Evolutionary conservation across 2,113 vertebrate genomes (phyloP).

Genomic region (Pangasianodon gigas): DNA sequence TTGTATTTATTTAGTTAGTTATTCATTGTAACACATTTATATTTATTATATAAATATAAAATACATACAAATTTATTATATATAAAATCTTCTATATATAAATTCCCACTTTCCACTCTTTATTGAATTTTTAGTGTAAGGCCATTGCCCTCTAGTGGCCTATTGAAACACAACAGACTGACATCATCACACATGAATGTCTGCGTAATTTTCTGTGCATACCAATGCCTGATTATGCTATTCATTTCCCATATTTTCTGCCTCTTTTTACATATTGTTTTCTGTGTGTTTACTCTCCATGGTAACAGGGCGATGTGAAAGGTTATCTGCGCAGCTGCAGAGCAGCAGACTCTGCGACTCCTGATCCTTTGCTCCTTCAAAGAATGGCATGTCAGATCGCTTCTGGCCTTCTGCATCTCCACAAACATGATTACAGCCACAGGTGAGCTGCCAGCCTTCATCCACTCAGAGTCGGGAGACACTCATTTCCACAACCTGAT

Average conservation of each 20-base stretch:
- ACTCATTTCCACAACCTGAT: not conserved
- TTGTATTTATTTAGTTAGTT: not conserved
- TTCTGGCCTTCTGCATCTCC: conserved; percentile 88
- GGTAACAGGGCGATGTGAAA: conserved; percentile 89
- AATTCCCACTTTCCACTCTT: not conserved
- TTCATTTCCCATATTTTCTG: not conserved
- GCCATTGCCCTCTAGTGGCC: conserved; percentile 58
- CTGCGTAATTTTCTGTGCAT: not conserved
- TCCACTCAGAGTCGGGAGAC: not conserved
- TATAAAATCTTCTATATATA: not conserved
- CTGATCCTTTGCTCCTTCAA: conserved; percentile 88
- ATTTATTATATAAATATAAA: not conserved
- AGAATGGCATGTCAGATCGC: conserved; percentile 93
- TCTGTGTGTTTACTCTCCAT: conserved; percentile 3
- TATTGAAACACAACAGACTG: conserved; percentile 9
- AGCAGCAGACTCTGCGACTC: conserved; percentile 79
- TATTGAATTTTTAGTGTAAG: not conserved
- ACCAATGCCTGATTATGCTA: not conserved
- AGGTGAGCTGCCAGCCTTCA: conserved; percentile 75
- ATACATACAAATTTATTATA: not conserved
- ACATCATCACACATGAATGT: conserved; percentile 16
- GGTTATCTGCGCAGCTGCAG: conserved; percentile 89
- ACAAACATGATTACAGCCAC: conserved; percentile 92
- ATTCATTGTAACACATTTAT: not conserved
- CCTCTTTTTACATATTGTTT: not conserved